phyloP scores from a whole-genome alignment of 2,888 invertebrate species.

The Teleiodes luculella region DNA sequence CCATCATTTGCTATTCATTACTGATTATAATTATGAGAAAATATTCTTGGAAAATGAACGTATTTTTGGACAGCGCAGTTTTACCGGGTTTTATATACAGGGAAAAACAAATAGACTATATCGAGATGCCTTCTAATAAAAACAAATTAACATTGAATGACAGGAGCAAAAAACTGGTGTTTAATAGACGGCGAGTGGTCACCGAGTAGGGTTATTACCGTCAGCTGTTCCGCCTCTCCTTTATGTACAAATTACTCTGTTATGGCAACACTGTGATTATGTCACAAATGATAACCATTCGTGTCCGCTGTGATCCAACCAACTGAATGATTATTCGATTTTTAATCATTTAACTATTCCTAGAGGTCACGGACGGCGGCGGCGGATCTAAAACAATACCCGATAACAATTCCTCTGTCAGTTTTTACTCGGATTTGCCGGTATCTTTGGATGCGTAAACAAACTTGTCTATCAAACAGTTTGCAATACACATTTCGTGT shows the following conservation, averaged over 20 bases:
- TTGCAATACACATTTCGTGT: too few relatives aligned
- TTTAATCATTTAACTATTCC: constrained; percentile 3
- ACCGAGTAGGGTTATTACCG: not conserved
- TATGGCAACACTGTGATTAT: constrained; percentile 18
- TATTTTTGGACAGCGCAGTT: too few relatives aligned
- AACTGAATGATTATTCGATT: not conserved
- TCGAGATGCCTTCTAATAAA: not conserved
- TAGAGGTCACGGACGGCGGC: constrained; percentile 12
- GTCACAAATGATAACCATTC: constrained; percentile 13
- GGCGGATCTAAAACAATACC: not conserved
- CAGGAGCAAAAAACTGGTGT: not conserved
- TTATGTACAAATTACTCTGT: constrained; percentile 14
- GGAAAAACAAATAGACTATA: too few relatives aligned
- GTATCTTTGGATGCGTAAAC: not conserved
- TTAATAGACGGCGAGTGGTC: not conserved
- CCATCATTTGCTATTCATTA: too few relatives aligned
- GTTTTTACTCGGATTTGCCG: not conserved
- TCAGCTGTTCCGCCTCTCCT: constrained; percentile 2
- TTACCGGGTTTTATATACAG: too few relatives aligned
- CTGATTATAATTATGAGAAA: too few relatives aligned
- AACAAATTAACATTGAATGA: not conserved
- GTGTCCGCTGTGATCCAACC: not conserved
- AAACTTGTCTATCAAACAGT: not conserved
- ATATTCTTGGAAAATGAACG: too few relatives aligned
- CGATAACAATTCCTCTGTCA: not conserved